Percentiles rank a stretch among this genome's conserved stretches.
phyloP scores from a whole-genome alignment of 2,888 invertebrate genomes.

The Ephialtes manifestator region DNA sequence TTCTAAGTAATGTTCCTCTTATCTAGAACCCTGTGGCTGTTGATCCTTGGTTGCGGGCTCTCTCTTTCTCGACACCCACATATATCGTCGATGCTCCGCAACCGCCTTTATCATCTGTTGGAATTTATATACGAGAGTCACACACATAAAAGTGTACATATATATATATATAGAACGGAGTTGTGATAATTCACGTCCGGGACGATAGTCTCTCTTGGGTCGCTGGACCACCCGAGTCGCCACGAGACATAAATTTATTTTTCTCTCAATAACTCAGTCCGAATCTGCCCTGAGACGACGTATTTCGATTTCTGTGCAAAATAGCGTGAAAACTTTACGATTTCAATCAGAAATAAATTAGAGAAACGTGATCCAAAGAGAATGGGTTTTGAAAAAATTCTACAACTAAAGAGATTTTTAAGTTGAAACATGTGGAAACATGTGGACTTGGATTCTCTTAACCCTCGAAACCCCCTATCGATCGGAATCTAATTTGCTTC shows the following conservation, averaged over 20 bases:
- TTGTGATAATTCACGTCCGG: conserved; percentile 35
- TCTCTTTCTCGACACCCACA: conserved; percentile 35
- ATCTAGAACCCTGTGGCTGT: conserved; percentile 54
- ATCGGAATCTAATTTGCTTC: no score
- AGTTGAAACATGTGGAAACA: no score
- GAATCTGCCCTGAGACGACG: background rate
- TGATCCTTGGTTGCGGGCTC: conserved; percentile 45
- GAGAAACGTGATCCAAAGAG: background rate
- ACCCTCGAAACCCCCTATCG: no score
- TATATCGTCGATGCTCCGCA: conserved; percentile 28
- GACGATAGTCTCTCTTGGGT: conserved; percentile 34
- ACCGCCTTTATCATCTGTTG: conserved; percentile 43
- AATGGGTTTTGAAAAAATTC: background rate
- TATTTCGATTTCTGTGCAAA: conserved; percentile 10
- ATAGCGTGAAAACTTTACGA: background rate
- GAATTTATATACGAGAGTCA: conserved; percentile 51
- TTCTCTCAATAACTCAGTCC: conserved; percentile 31
- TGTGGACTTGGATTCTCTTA: no score
- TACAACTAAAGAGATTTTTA: background rate
- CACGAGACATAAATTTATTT: conserved; percentile 43
- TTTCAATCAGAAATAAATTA: conserved; percentile 10
- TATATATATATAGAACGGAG: conserved; percentile 6
- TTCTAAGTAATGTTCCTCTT: conserved; percentile 64
- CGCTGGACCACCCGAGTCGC: conserved; percentile 30
- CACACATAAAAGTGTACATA: conserved; percentile 12